phyloP scores from a whole-genome alignment of 2,797 vertebrate genomes.

The Eulemur mongoz region DNA sequence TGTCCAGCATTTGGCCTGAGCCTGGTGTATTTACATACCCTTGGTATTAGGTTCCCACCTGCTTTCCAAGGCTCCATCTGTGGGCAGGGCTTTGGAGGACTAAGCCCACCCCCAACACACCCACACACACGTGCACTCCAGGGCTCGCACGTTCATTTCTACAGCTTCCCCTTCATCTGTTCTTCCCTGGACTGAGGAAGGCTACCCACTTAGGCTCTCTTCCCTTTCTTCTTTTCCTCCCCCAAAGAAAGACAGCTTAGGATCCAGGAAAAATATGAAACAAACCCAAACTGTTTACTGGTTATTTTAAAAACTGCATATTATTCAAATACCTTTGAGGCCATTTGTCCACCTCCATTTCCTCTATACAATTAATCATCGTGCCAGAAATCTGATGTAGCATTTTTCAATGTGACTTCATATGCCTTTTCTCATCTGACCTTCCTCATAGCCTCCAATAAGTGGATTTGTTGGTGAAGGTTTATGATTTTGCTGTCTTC shows the following conservation, averaged over 20 bases:
- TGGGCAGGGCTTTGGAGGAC: neutral
- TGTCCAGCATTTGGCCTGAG: neutral
- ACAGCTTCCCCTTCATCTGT: neutral
- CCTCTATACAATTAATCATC: neutral
- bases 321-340: neutral
- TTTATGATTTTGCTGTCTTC: neutral
- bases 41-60: neutral
- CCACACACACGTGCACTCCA: neutral
- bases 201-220: neutral
- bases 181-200: neutral
- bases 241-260: neutral
- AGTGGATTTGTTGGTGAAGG: neutral
- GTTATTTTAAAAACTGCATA: neutral
- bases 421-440: neutral
- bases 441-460: neutral
- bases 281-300: neutral
- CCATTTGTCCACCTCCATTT: neutral
- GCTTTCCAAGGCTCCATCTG: neutral
- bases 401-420: neutral
- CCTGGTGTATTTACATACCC: neutral
- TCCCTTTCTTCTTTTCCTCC: neutral
- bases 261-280: neutral
- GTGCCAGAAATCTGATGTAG: neutral
- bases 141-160: neutral
- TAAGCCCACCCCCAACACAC: neutral